Base-by-base conservation (phyloP, 2,797 vertebrate species). In the Spatula clypeata region DNA sequence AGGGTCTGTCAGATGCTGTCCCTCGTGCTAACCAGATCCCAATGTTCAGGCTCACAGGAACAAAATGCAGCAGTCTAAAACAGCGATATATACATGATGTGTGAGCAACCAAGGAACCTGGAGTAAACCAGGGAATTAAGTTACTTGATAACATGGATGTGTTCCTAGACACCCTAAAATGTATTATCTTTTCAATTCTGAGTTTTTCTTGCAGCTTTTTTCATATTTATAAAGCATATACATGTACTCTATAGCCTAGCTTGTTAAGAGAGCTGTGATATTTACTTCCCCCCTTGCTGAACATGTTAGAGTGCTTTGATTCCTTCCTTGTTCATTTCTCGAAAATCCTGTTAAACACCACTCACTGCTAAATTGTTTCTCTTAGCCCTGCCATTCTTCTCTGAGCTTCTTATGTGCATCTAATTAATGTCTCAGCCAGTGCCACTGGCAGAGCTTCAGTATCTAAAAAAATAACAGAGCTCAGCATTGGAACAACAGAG, bases 11-110 rank as follows among this genome's bases (percentile, higher is more conserved):
- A 61, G 42, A 27, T 24, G 29, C 12, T 54, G 14, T 34, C 26
- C 34, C 66, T 9, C 0, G 5, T 44, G 13, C 11, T 72, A 47
- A 61, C 0, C 0, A 1, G 7, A 6, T 6, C 45, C 45, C 29
- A 9, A 66, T 12, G 24, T 54, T 49, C 36, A 51, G 19, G 12
- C 14, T 58, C 38, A n/a, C 44, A 65, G 27, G 20, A 5, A 60
- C 51, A 75, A 75, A 29, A n/a, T 3, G 26, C 9, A 64, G 23
- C 16, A 53, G 51, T 16, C 6, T 71, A 60, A 57, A 91, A 13
- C 55, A 44, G 60, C 13, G 8, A 51, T 21, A 44, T 17, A 13
- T 19, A 32, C 14, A 14, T 23, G 8, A 61, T 38, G 12, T 7
- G 27, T 12, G 5, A 24, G 27, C 20, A 32, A 49, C 9, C 34